Conservation (phyloP, 2,888 invertebrate genomes). For the Bombylius discolor region DNA sequence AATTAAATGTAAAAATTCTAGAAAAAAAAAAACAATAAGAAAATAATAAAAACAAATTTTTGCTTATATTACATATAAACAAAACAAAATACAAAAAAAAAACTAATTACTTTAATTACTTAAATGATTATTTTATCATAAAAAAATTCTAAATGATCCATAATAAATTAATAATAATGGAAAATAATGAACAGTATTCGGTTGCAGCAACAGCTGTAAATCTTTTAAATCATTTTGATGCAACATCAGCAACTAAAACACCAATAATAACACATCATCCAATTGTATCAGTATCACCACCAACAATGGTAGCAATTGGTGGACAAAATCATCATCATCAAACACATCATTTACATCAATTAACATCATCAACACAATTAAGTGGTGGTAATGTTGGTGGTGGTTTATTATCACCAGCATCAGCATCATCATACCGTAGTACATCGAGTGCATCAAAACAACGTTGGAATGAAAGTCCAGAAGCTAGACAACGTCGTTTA, state of each 20-base stretch:
- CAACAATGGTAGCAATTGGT: neutral
- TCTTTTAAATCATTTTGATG: neutral
- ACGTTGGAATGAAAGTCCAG: slow-evolving; percentile 37
- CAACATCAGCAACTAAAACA: neutral
- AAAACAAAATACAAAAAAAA: too few species aligned
- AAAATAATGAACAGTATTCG: slow-evolving; percentile 29
- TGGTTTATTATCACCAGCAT: slow-evolving; percentile 4
- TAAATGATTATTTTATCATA: too few species aligned
- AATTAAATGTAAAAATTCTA: too few species aligned
- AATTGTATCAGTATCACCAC: neutral
- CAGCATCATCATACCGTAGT: slow-evolving; percentile 15
- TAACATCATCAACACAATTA: too few species aligned
- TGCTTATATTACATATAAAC: too few species aligned
- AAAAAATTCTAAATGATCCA: too few species aligned
- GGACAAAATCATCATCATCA: neutral
- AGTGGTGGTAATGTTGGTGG: slow-evolving; percentile 11
- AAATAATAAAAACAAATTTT: too few species aligned
- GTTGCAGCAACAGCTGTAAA: neutral
- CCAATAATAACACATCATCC: neutral
- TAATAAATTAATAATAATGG: slow-evolving; percentile 21
- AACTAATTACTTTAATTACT: too few species aligned
- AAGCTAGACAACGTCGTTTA: slow-evolving; percentile 33
- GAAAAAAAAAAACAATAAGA: too few species aligned
- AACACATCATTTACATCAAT: neutral
- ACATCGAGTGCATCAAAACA: slow-evolving; percentile 19